Conservation (phyloP, 53 echinoderm and acorn worm genomes). For the Apostichopus leukothele region DNA sequence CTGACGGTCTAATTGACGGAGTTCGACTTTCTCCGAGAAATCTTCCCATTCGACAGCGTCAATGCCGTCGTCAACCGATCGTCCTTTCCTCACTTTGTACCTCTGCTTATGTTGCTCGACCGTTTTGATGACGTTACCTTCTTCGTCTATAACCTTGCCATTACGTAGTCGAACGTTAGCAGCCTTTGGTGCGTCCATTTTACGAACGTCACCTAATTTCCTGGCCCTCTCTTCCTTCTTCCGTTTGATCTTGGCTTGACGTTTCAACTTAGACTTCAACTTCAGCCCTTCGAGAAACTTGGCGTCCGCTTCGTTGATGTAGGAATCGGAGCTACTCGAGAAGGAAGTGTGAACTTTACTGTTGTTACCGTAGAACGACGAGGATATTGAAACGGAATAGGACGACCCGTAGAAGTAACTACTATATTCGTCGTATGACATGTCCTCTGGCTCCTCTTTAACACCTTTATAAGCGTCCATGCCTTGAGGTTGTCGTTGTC, state of each 20-base stretch:
- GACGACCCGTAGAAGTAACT: slow-evolving; percentile 49
- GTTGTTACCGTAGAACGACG: slow-evolving; percentile 36
- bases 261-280: not conserved
- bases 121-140: slow-evolving; percentile 24
- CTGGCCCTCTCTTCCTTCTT: slow-evolving; percentile 17
- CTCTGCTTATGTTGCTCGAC: not conserved
- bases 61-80: not conserved
- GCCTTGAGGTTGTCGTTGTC: slow-evolving; percentile 12
- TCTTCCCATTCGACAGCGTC: not conserved
- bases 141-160: slow-evolving; percentile 31
- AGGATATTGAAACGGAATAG: slow-evolving; percentile 29
- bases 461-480: slow-evolving; percentile 40
- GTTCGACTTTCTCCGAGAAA: not conserved
- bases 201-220: slow-evolving; percentile 21
- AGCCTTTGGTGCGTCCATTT: slow-evolving; percentile 20
- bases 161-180: slow-evolving; percentile 19
- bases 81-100: not conserved
- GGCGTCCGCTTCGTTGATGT: not conserved
- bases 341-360: slow-evolving; percentile 10
- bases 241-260: slow-evolving; percentile 20
- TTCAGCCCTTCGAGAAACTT: not conserved
- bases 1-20: not conserved
- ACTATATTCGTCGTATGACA: slow-evolving; percentile 8
- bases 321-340: slow-evolving; percentile 38
- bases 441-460: slow-evolving; percentile 34